These are phyloP conservation scores for Dicrurus megarhynchus DNA, from an alignment of 2,113 vertebrate species.

Conservation along the genomic window DNA sequence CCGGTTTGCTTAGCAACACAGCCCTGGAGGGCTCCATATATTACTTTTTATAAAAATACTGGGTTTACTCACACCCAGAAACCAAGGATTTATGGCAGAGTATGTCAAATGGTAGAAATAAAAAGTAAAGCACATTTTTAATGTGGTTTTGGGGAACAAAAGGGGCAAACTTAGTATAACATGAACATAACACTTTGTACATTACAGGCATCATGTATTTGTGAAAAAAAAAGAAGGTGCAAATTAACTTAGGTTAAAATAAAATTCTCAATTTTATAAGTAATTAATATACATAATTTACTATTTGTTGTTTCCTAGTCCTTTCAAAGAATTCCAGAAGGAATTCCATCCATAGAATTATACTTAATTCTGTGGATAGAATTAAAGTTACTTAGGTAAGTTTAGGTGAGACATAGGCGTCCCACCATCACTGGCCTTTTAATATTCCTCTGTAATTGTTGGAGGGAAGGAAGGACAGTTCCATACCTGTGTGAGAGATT, in stretches of 20 bases:
- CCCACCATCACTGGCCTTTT: not conserved
- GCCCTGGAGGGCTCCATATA: not conserved
- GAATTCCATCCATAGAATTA: not conserved
- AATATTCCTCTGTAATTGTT: not conserved
- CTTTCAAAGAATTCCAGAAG: not conserved
- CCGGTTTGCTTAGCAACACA: constrained; percentile 11
- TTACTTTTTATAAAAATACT: constrained; percentile 17
- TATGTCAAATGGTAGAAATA: not conserved
- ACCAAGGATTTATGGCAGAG: not conserved
- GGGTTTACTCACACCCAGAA: not conserved
- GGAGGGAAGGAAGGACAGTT: not conserved
- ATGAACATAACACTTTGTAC: not conserved
- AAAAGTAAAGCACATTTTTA: not conserved
- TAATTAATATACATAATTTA: not conserved
- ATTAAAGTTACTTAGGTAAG: not conserved
- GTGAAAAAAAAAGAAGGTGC: not conserved
- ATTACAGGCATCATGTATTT: not conserved
- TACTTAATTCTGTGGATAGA: not conserved
- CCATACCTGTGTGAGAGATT: not conserved
- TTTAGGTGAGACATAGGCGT: not conserved
- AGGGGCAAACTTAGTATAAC: not conserved
- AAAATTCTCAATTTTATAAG: not conserved
- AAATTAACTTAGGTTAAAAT: not conserved
- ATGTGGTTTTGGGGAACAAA: not conserved
- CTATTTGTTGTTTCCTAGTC: not conserved